These are phyloP conservation scores for Pelodytes ibericus DNA, from an alignment of 2,797 vertebrate species.

Conservation along the genomic window DNA sequence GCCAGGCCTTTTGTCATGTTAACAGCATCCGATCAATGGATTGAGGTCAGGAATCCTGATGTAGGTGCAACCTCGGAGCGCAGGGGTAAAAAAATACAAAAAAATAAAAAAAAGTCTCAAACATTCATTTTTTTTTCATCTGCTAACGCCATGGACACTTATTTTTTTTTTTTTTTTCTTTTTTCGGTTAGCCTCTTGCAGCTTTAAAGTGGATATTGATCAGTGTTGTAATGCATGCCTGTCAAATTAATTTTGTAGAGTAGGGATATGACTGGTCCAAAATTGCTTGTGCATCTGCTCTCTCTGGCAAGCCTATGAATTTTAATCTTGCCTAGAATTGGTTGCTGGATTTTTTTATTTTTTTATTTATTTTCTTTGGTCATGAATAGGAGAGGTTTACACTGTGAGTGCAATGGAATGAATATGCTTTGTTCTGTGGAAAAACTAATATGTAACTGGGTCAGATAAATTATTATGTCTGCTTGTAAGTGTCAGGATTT, in stretches of 20 bases:
- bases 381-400: constrained; percentile 88
- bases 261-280: constrained; percentile 94
- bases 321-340: constrained; percentile 94
- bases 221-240: constrained; percentile 99
- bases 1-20: constrained; percentile 91
- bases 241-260: constrained; percentile 99
- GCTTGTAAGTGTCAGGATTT: constrained; percentile 72
- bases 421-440: constrained; percentile 82
- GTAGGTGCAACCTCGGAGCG: constrained; percentile 92
- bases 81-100: constrained; percentile 52
- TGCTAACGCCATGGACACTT: constrained; percentile 89
- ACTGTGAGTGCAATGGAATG: constrained; percentile 84
- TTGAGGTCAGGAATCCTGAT: constrained; percentile 88
- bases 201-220: constrained; percentile 99
- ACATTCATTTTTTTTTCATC: constrained; percentile 99
- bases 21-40: constrained; percentile 92
- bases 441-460: constrained; percentile 79
- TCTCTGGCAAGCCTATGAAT: constrained; percentile 89
- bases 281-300: constrained; percentile 93
- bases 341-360: constrained; percentile 77
- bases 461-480: constrained; percentile 85
- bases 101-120: constrained; percentile 87
- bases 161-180: constrained; percentile 99
- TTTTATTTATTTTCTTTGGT: constrained; percentile 72
- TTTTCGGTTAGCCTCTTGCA: constrained; percentile 96